Percentiles rank a stretch among this genome's conserved stretches.
phyloP scores from a whole-genome alignment of 2,797 vertebrate genomes.

The Syncerus caffer region DNA sequence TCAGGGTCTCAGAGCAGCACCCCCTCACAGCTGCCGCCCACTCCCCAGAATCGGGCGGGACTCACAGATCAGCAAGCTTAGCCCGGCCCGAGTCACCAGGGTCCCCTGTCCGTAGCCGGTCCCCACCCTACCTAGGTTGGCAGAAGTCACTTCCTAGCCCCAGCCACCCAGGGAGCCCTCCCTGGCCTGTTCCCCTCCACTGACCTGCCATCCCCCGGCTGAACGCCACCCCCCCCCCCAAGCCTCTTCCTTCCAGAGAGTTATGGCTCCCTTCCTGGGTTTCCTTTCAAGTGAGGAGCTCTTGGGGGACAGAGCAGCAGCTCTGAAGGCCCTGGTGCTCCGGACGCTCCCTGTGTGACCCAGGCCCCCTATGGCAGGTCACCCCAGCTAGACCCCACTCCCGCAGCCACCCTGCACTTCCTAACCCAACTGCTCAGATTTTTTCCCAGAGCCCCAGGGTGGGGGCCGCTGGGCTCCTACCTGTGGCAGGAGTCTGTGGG shows the following conservation, averaged over 20 bases:
- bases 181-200: no score
- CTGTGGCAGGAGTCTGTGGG: conserved; percentile 64
- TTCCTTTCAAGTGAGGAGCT: background rate
- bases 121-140: background rate
- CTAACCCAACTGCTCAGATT: background rate
- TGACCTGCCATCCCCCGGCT: background rate
- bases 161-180: background rate
- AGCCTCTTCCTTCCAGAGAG: background rate
- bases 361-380: background rate
- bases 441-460: background rate
- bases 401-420: background rate
- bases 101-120: background rate
- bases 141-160: background rate
- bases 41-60: accelerated
- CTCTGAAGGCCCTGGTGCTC: background rate
- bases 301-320: background rate
- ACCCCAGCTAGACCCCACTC: background rate
- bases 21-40: background rate
- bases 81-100: background rate
- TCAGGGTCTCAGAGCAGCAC: background rate
- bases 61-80: background rate
- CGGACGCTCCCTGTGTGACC: background rate
- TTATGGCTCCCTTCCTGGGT: background rate
- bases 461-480: conserved; percentile 74
- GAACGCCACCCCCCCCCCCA: background rate